phyloP scores from a whole-genome alignment of 1,140 invertebrate genomes.

The Wasmannia auropunctata region DNA sequence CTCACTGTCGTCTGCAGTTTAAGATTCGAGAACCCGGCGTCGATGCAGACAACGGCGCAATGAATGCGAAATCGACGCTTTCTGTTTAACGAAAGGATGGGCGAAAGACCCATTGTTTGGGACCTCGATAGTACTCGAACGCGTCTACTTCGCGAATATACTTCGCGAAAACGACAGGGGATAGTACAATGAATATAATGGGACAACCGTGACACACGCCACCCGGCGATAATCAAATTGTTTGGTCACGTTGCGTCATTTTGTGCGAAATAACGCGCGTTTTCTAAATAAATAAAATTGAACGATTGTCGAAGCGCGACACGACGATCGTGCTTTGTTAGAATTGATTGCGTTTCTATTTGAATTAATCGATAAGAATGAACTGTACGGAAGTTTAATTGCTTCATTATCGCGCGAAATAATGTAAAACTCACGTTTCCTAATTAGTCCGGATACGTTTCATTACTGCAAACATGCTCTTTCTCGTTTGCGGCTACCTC shows the following conservation, averaged over 20 bases:
- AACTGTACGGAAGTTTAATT: neutral
- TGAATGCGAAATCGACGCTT: constrained; percentile 68
- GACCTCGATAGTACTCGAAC: constrained; percentile 17
- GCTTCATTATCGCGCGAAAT: neutral
- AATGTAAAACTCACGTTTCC: constrained; percentile 16
- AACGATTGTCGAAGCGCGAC: neutral
- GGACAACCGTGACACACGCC: neutral
- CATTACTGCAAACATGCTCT: constrained; percentile 15
- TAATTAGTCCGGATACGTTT: neutral
- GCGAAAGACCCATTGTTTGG: constrained; percentile 65
- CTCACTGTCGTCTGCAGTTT: constrained; percentile 72
- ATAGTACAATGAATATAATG: constrained; percentile 50
- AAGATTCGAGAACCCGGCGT: constrained; percentile 64
- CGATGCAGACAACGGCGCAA: constrained; percentile 35
- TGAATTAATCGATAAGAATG: neutral
- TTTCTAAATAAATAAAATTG: neutral
- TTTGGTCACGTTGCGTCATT: constrained; percentile 15
- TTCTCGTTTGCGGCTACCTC: neutral
- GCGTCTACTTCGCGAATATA: constrained; percentile 13
- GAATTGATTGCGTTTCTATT: neutral
- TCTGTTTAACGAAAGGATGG: constrained; percentile 57
- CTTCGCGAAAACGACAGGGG: constrained; percentile 34
- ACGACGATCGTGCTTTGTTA: neutral
- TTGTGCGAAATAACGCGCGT: neutral
- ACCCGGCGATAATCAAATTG: neutral